phyloP scores from a whole-genome alignment of 2,888 invertebrate species.

The Dynastes hyllus region DNA sequence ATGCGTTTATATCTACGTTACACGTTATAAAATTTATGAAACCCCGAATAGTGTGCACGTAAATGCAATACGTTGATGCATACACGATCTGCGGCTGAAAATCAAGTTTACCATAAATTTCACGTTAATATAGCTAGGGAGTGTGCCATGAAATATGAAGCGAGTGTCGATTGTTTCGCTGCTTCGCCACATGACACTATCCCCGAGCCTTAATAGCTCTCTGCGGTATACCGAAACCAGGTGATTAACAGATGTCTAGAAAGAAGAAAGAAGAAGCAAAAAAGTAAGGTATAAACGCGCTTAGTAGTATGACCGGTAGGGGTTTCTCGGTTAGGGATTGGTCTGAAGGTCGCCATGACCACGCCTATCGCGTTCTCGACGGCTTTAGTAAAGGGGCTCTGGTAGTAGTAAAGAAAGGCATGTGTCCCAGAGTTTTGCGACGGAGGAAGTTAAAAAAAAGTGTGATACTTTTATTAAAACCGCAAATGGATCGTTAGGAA shows the following conservation, averaged over 20 bases:
- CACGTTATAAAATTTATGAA: conserved; percentile 24
- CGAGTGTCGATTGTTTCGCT: conserved; percentile 48
- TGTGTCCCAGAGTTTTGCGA: conserved; percentile 46
- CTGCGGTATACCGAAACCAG: conserved; percentile 64
- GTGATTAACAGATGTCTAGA: conserved; percentile 68
- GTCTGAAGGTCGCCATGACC: conserved; percentile 48
- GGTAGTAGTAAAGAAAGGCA: conserved; percentile 12
- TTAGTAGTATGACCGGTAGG: conserved; percentile 60
- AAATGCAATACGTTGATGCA: too few species aligned
- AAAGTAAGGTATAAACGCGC: conserved; percentile 56
- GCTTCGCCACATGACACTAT: conserved; percentile 58
- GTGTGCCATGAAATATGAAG: conserved; percentile 51
- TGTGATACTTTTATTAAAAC: conserved; percentile 58
- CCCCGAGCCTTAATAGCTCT: conserved; percentile 62
- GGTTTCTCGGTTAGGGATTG: conserved; percentile 57
- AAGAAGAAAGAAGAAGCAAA: conserved; percentile 36
- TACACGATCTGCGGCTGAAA: conserved; percentile 25
- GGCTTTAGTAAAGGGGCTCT: conserved; percentile 33
- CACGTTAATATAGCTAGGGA: conserved; percentile 33
- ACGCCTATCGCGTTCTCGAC: conserved; percentile 44
- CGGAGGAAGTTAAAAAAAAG: conserved; percentile 57
- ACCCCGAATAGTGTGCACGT: conserved; percentile 6
- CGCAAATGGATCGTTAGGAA: conserved; percentile 57
- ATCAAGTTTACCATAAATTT: conserved; percentile 35
- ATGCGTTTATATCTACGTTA: not conserved